phyloP scores from a whole-genome alignment of 2,113 vertebrate genomes.

The Corythornis cristatus region DNA sequence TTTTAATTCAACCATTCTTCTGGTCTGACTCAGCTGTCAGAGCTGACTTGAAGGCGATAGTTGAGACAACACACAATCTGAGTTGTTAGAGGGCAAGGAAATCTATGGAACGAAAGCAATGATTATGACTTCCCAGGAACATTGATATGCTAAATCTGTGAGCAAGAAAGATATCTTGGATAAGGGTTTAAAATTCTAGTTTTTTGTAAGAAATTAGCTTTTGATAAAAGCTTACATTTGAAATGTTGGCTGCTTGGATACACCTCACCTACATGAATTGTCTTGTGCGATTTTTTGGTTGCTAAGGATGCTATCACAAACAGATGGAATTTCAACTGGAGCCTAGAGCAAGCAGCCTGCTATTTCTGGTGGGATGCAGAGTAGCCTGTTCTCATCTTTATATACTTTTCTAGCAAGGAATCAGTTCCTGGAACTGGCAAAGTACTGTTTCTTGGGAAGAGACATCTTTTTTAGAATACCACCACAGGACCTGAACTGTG shows the following conservation, averaged over 20 bases:
- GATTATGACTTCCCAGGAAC: conserved; percentile 48
- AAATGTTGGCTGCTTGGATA: conserved; percentile 55
- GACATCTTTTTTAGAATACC: not conserved
- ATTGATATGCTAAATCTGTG: conserved; percentile 58
- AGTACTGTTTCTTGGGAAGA: not conserved
- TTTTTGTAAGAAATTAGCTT: conserved; percentile 32
- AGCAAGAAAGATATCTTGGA: not conserved
- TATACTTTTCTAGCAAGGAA: not conserved
- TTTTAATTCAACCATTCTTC: conserved; percentile 55
- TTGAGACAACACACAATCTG: conserved; percentile 59
- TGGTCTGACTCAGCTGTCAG: conserved; percentile 68
- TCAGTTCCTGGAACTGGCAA: not conserved
- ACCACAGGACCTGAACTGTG: not conserved
- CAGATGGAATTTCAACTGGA: conserved; percentile 39
- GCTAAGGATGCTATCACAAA: conserved; percentile 57
- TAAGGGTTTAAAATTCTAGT: not conserved
- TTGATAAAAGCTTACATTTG: conserved; percentile 46
- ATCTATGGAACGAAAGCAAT: conserved; percentile 67
- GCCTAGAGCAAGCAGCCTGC: not conserved
- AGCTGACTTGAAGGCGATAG: conserved; percentile 31
- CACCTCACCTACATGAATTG: conserved; percentile 54
- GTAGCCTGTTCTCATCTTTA: not conserved
- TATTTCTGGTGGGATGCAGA: not conserved
- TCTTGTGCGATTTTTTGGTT: conserved; percentile 51
- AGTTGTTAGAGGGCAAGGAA: conserved; percentile 60